These are phyloP conservation scores for Dryomyza anilis DNA, from an alignment of 2,888 invertebrate genomes.

Conservation along the genomic window DNA sequence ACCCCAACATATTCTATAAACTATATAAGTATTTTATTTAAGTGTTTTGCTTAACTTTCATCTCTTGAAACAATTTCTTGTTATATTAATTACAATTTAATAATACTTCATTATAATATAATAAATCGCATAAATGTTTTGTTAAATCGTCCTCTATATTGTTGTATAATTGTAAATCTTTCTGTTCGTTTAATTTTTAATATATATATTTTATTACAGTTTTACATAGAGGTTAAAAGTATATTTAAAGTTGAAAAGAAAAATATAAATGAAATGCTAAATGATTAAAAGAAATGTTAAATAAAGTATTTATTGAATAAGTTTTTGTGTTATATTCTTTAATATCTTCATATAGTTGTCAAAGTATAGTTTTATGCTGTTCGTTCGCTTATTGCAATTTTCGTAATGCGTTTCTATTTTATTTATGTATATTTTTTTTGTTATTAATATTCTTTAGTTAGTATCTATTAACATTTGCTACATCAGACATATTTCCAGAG, in stretches of 20 bases:
- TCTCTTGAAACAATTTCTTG: slow-evolving; percentile 12
- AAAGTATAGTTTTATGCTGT: not conserved
- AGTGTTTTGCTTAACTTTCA: not conserved
- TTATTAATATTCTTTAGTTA: slow-evolving; percentile 4
- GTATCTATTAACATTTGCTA: not conserved
- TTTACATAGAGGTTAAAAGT: too few species aligned
- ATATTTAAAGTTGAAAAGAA: too few species aligned
- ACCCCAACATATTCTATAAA: slow-evolving; percentile 11
- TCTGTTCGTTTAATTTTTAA: slow-evolving; percentile 5
- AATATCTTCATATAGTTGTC: not conserved
- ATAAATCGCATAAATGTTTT: slow-evolving; percentile 22
- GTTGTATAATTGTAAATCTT: slow-evolving; percentile 5
- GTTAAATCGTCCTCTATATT: slow-evolving; percentile 20
- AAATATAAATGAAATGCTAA: not conserved
- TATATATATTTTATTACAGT: too few species aligned
- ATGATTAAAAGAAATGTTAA: too few species aligned
- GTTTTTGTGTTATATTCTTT: too few species aligned
- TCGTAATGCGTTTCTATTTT: not conserved
- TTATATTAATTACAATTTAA: slow-evolving; percentile 24
- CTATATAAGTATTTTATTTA: slow-evolving; percentile 23
- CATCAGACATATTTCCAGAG: slow-evolving; percentile 4
- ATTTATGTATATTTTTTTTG: too few species aligned
- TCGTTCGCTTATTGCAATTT: slow-evolving; percentile 1
- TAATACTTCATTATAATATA: slow-evolving; percentile 23
- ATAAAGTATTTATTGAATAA: too few species aligned